These are phyloP conservation scores for Vesta saturnalis DNA, from an alignment of 2,888 invertebrate genomes.

Conservation along the genomic window DNA sequence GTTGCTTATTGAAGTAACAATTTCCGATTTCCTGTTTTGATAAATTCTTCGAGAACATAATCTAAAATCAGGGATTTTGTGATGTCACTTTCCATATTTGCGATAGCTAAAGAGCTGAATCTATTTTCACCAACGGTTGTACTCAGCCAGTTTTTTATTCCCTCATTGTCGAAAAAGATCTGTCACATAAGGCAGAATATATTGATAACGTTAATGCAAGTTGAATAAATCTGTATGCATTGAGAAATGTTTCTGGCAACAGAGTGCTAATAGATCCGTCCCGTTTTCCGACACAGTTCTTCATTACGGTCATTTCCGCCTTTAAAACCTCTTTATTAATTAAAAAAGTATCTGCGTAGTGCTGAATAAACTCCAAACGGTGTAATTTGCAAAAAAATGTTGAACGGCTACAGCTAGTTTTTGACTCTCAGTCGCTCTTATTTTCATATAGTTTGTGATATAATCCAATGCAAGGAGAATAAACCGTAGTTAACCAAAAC, in stretches of 20 bases:
- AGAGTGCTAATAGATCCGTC: neutral
- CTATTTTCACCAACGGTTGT: slow-evolving; percentile 7
- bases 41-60: slow-evolving; percentile 8
- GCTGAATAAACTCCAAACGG: slow-evolving; percentile 6
- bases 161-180: slow-evolving; percentile 19
- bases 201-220: slow-evolving; percentile 8
- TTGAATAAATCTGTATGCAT: slow-evolving; percentile 13
- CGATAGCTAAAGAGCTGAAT: neutral
- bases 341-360: slow-evolving; percentile 4
- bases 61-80: neutral
- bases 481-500: no score
- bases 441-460: no score
- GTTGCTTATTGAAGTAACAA: neutral
- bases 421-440: no score
- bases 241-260: slow-evolving; percentile 14
- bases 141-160: slow-evolving; percentile 6
- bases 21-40: slow-evolving; percentile 16
- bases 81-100: slow-evolving; percentile 11
- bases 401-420: no score
- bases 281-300: slow-evolving; percentile 7
- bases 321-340: slow-evolving; percentile 9
- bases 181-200: slow-evolving; percentile 1
- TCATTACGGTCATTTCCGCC: neutral
- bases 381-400: slow-evolving; percentile 12
- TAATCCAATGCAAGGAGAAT: no score